Base-by-base conservation (phyloP, 2,113 vertebrate species). In the Bujurquina vittata region DNA sequence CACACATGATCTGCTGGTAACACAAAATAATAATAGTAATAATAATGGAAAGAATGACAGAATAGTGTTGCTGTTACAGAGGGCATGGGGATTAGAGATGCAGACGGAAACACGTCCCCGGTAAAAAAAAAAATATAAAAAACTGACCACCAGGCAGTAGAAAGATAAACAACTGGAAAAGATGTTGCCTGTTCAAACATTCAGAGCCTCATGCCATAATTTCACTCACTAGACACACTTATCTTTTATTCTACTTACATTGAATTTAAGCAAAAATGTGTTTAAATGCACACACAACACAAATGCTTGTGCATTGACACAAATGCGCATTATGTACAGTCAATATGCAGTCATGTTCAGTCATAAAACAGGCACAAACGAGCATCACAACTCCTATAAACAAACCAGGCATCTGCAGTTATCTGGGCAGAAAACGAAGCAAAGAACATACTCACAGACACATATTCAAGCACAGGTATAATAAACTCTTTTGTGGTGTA, bases 1-100 rank as follows among this genome's bases (percentile, higher is more conserved):
- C 61, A 84, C 79, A 85, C 82, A 76, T 84, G 84, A 82, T 72
- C 79, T 59, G 79, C 62, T 84, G 61, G 61, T 80, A 55, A 43
- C 67, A 63, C 11, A 12, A 58, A 74, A 60, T 76, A 23, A 46
- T 5, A 46, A 46, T 5, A 46, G 14, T 46, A 46, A 46, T 46
- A 15, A 46, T 46, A 15, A 37, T 37, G 12, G 22, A 10, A 58
- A 61, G 52, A 49, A 33, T 23, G 12, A 33, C 56, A 56, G 81
- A 61, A 14, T 33, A 37, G 29, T 37, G 11, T 10, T 75, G 52
- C 40, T 65, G 59, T 40, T 15, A 79, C 67, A 58, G 69, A 52
- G 29, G 40, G 52, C 52, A 57, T 40, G 3, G 4, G 55, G 31
- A 55, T 65, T 52, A 52, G 8, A 18, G 37, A 52, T 17, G 31